Base-by-base conservation (phyloP, 2,113 vertebrate species). In the Pitta sordida region DNA sequence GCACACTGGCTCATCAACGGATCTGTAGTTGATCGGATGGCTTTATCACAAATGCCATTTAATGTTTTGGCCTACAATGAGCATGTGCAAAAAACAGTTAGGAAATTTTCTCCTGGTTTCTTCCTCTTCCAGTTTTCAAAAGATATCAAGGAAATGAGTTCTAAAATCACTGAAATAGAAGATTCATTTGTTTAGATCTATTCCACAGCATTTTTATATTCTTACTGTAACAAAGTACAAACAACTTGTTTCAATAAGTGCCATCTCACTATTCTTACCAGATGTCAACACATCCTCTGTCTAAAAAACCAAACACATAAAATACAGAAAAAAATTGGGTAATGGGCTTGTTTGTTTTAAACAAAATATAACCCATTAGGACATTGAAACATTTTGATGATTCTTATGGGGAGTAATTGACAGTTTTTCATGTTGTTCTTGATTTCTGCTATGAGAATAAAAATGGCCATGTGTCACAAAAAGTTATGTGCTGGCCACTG, bases 11-110 rank as follows among this genome's bases (percentile, higher is more conserved):
- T 98, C 97, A 98, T 98, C 6, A 98, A 81, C 5, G 98, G 98
- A 89, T 99, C 99, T 9, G 98, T 97, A 48, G 98, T 97, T 26
- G 93, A 97, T 51, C 97, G 98, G 74, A 98, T 98, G 3, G 98
- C 99, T 94, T 99, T 98, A 91, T 99, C 99, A 15, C 99, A 99
- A 96, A 99, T 98, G n/a, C 97, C 94, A 92, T 98, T 99, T 89
- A 99, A 97, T 92, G 98, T 97, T 91, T 97, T 98, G 26, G 99
- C 98, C 99, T 99, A 91, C 73, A 90, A 65, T 7, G 3, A 73
- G 20, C 96, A 95, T 53, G 55, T 18, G 80, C 19, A 29, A 73
- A 64, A 65, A 80, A 14, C 3, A 21, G 34, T 75, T 16, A 78
- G 4, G 69, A 34, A 49, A 32, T 46, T 76, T 24, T 87, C 22